A percentile compares a stretch with the other conserved stretches of the same genome.
Evolutionary conservation across 2,113 vertebrate genomes (phyloP).

Genomic region (Varanus komodoensis): DNA sequence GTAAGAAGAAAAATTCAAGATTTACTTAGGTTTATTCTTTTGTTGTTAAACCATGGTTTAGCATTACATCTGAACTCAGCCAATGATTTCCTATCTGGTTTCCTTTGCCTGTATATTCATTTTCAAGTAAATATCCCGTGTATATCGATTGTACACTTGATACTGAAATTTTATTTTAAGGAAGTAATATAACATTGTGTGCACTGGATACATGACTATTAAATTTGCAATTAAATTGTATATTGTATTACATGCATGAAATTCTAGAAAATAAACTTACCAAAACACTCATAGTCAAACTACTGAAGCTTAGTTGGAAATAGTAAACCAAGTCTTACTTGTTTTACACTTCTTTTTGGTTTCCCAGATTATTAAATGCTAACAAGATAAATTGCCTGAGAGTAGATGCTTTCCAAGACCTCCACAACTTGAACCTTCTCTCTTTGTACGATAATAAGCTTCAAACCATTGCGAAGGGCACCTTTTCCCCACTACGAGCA

Average conservation of each 20-base stretch:
- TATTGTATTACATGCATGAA: background rate
- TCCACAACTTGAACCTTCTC: slow-evolving; percentile 98
- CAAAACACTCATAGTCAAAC: background rate
- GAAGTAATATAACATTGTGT: background rate
- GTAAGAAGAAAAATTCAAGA: background rate
- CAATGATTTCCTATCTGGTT: slow-evolving; percentile 1
- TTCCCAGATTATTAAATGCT: slow-evolving; percentile 94
- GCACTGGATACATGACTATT: background rate
- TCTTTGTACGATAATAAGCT: slow-evolving; percentile 99
- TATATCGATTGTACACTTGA: background rate
- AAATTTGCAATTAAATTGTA: background rate
- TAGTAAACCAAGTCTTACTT: accelerated
- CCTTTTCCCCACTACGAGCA: slow-evolving; percentile 92
- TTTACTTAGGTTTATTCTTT: background rate
- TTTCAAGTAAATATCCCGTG: slow-evolving; percentile 25
- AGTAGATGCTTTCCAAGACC: slow-evolving; percentile 98
- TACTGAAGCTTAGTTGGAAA: background rate
- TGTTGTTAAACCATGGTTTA: background rate
- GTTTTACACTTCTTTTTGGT: slow-evolving; percentile 56
- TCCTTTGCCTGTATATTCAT: slow-evolving; percentile 54
- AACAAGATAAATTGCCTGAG: slow-evolving; percentile 99
- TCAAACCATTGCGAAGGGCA: slow-evolving; percentile 98
- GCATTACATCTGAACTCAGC: background rate
- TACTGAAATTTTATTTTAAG: slow-evolving; percentile 26
- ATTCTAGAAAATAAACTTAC: background rate